Evolutionary conservation across 1,140 invertebrate genomes (phyloP).

Genomic region (Araneus ventricosus): DNA sequence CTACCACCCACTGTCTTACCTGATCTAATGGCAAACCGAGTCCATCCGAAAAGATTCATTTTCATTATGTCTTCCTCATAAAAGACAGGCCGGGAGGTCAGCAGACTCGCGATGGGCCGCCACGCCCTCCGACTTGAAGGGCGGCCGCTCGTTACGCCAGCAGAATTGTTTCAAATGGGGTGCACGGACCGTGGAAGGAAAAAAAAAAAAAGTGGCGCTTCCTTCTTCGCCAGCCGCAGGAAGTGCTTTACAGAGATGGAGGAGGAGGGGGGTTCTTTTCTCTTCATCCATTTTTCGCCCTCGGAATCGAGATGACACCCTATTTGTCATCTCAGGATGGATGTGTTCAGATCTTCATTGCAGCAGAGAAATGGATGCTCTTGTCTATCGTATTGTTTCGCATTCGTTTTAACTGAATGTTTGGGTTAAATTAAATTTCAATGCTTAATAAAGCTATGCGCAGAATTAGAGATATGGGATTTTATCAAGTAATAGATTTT

Average conservation of each 20-base stretch:
- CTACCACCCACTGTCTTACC: neutral
- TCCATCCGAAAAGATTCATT: neutral
- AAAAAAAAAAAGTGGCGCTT: neutral
- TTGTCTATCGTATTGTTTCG: too few species aligned
- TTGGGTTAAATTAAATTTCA: too few species aligned
- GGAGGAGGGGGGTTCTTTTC: neutral
- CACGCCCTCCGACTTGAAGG: constrained; percentile 21
- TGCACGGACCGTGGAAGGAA: neutral
- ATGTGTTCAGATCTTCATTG: neutral
- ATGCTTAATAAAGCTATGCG: too few species aligned
- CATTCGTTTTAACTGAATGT: too few species aligned
- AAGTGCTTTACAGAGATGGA: neutral
- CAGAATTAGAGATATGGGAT: too few species aligned
- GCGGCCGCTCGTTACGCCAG: constrained; percentile 1
- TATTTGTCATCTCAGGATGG: neutral
- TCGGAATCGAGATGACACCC: neutral
- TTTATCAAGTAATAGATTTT: too few species aligned
- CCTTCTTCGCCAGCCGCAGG: neutral
- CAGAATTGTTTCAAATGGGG: constrained; percentile 30
- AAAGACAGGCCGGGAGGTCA: neutral
- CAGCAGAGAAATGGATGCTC: neutral
- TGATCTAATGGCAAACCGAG: too few species aligned
- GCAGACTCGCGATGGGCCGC: neutral
- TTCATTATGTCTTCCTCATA: neutral
- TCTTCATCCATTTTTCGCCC: neutral